Evolutionary conservation across 1,140 invertebrate genomes (phyloP).

Genomic region (Pteromalus puparum): DNA sequence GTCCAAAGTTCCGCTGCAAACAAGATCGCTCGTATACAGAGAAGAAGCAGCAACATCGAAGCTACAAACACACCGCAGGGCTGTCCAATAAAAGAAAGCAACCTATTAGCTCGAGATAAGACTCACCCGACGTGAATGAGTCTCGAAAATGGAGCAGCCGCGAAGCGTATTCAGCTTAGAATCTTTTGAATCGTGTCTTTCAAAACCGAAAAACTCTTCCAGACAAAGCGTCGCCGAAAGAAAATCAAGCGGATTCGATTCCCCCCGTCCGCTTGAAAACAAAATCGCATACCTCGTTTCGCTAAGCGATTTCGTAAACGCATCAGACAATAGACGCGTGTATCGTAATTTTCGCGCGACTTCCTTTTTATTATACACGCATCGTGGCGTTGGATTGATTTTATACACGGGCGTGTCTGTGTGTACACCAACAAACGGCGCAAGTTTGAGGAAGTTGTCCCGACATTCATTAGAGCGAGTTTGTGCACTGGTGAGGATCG

Average conservation of each 20-base stretch:
- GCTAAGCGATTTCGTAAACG: neutral
- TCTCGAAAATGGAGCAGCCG: too few species aligned
- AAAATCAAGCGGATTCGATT: neutral
- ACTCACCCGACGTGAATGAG: neutral
- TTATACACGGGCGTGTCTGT: too few species aligned
- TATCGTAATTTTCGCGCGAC: neutral
- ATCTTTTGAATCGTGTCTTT: too few species aligned
- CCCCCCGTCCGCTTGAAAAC: too few species aligned
- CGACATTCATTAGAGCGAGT: conserved; percentile 17
- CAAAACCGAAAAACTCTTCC: too few species aligned
- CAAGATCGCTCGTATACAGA: neutral
- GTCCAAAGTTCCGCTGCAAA: neutral
- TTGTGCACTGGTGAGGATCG: neutral
- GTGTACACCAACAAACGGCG: neutral
- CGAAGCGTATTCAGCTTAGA: neutral
- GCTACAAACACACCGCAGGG: too few species aligned
- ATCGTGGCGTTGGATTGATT: too few species aligned
- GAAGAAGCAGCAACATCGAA: neutral
- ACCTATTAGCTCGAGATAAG: neutral
- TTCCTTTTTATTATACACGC: neutral
- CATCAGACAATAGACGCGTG: neutral
- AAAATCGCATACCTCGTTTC: neutral
- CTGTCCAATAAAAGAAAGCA: conserved; percentile 4
- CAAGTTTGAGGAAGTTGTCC: neutral
- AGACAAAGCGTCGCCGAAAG: neutral